Base-by-base conservation (phyloP, 2,113 vertebrate species). In the Anarhynchus alexandrinus region DNA sequence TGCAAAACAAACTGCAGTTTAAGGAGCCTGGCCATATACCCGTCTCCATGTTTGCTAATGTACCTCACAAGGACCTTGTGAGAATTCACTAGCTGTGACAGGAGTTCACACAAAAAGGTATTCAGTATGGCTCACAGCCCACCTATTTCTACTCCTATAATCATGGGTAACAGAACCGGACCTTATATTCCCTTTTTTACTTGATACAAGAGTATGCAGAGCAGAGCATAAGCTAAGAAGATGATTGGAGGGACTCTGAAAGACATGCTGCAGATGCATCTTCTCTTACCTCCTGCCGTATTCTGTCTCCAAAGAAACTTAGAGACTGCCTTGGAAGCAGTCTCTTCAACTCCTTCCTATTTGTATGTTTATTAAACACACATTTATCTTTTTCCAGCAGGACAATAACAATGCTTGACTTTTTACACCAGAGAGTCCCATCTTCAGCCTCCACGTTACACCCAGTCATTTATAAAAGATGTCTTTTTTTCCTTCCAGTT, bases 21-120 rank as follows among this genome's bases (percentile, higher is more conserved):
- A 62, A 70, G 23, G 27, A 70, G 20, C 49, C 55, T 86, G 38
- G 32, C 45, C 23, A 25, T 16, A 66, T 15, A 47, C 25, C 36
- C 3, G 0, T 49, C 23, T 73, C 3, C 1, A n/a, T 8, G 38
- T 67, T 54, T 82, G 73, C 23, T 51, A 9, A 15, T 2, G 4
- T n/a, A 78, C 15, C 13, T 86, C 30, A 38, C 10, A 14, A 32
- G 20, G 5, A 66, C 32, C 26, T 40, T 30, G 29, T 30, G 20
- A 84, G 86, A 89, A 71, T 51, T 83, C 42, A 43, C 22, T 69
- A 17, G 15, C 18, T 84, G 43, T 23, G 11, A 73, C 12, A 65
- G 49, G 10, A 54, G 26, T 36, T 78, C 42, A 32, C 20, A 43
- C 22, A 38, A 18, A 42, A 66, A 67, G 38, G 15, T 45, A n/a